A percentile compares a stretch with the other conserved stretches of the same genome.
phyloP scores from a whole-genome alignment of 2,888 invertebrate genomes.

The Cancer borealis region DNA sequence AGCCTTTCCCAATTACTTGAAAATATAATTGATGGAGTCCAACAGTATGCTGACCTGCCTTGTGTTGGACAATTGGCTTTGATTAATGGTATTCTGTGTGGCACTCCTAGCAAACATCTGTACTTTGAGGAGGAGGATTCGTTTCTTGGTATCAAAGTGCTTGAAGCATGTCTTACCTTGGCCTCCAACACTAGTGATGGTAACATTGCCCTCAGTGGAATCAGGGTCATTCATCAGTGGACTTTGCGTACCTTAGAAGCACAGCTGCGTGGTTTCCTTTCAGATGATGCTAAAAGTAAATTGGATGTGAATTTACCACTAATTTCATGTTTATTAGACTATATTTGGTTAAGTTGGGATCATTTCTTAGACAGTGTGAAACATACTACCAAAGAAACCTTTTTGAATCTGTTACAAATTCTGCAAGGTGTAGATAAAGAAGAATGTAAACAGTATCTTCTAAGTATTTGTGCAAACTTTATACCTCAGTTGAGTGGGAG shows the following conservation, averaged over 20 bases:
- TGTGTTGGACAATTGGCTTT: slow-evolving; percentile 64
- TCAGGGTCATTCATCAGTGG: slow-evolving; percentile 69
- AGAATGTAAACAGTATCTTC: slow-evolving; percentile 56
- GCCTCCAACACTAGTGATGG: slow-evolving; percentile 61
- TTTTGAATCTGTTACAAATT: slow-evolving; percentile 69
- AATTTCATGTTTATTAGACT: slow-evolving; percentile 59
- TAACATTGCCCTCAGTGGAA: slow-evolving; percentile 57
- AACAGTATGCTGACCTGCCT: slow-evolving; percentile 50
- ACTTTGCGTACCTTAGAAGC: slow-evolving; percentile 69
- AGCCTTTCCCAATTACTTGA: slow-evolving; percentile 18
- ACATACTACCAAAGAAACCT: slow-evolving; percentile 72
- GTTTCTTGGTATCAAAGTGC: slow-evolving; percentile 48
- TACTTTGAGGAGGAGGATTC: slow-evolving; percentile 31
- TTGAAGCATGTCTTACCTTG: slow-evolving; percentile 57
- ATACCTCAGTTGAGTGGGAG: slow-evolving; percentile 45
- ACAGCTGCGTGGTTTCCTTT: neutral
- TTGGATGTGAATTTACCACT: slow-evolving; percentile 37
- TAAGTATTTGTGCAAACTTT: slow-evolving; percentile 52
- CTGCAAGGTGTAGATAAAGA: slow-evolving; percentile 53
- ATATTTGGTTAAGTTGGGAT: slow-evolving; percentile 75
- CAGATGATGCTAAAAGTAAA: neutral
- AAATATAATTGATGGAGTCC: slow-evolving; percentile 38
- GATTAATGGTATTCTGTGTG: slow-evolving; percentile 67
- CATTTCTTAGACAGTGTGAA: slow-evolving; percentile 76
- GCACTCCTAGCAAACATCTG: slow-evolving; percentile 35